Base-by-base conservation (phyloP, 2,113 vertebrate species). In the Centropus bengalensis region DNA sequence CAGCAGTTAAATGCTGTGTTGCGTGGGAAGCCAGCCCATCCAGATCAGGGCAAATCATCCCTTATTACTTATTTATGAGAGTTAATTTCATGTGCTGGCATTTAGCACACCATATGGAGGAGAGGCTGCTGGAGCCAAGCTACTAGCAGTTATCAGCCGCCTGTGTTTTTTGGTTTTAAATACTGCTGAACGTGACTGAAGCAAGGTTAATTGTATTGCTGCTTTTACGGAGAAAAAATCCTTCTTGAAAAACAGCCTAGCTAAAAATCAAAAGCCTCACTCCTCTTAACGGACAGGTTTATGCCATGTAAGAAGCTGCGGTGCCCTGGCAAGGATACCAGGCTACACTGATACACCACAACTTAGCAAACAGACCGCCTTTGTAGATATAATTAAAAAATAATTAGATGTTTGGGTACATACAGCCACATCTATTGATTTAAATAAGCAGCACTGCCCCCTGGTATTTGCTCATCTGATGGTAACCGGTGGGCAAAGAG, bases 41-140 rank as follows among this genome's bases (percentile, higher is more conserved):
- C 33, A 15, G 47, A 88, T 63, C 74, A 47, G 60, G 81, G 80
- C 76, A 84, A 66, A 93, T 74, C 95, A 91, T 45, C 79, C 91
- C 93, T 80, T 87, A 79, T 93, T 32, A 68, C 73, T 95, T 91
- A 94, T 96, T 95, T 90, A 88, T 80, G 86, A 79, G 95, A 88
- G 94, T 88, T 94, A 88, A 95, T 93, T 91, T 89, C 89, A 32
- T 63, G 76, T 85, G 74, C 89, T 94, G 93, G 87, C 89, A 84
- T 90, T 94, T 95, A 93, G 51, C 66, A 18, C 2, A 2, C 85
- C 95, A 84, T 73, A 95, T 81, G 85, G 93, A 93, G 84, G 21
- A 80, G 73, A 27, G 49, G 84, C 89, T 90, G 93, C 59, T 26
- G 7, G 4, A 94, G 93, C 90, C 91, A 84, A 91, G 87, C 47